Evolutionary conservation across 2,113 vertebrate species (phyloP).

Genomic region (Rhineura floridana): DNA sequence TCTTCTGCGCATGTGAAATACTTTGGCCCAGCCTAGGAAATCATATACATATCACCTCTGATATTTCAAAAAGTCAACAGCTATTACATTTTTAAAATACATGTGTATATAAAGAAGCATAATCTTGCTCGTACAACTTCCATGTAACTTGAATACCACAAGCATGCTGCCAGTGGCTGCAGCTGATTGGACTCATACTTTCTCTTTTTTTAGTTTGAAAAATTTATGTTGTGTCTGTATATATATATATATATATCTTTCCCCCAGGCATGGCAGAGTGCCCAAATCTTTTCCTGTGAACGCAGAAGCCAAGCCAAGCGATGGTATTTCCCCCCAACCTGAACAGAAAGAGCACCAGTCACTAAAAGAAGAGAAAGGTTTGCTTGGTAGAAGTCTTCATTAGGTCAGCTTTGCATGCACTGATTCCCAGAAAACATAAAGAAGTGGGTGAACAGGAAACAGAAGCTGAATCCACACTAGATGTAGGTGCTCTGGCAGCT

Average conservation of each 20-base stretch:
- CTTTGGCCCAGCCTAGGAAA: conserved; percentile 68
- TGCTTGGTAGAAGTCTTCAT: background rate
- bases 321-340: background rate
- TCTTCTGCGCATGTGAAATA: conserved; percentile 50
- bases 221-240: too few relatives aligned
- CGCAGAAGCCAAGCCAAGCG: accelerated
- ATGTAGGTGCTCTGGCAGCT: too few relatives aligned
- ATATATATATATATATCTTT: conserved; percentile 21
- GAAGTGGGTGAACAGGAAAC: background rate
- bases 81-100: conserved; percentile 45
- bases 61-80: conserved; percentile 70
- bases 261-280: background rate
- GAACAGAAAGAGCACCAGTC: background rate
- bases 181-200: background rate
- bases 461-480: too few relatives aligned
- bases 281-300: conserved; percentile 37
- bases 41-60: conserved; percentile 74
- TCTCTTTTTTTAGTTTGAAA: conserved; percentile 22
- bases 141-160: accelerated
- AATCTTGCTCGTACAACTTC: background rate
- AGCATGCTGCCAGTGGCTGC: accelerated
- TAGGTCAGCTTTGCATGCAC: accelerated
- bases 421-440: accelerated
- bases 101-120: background rate
- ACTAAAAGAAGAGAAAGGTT: accelerated